phyloP scores from a whole-genome alignment of 2,888 invertebrate species.

The Drosophila buzzatii region DNA sequence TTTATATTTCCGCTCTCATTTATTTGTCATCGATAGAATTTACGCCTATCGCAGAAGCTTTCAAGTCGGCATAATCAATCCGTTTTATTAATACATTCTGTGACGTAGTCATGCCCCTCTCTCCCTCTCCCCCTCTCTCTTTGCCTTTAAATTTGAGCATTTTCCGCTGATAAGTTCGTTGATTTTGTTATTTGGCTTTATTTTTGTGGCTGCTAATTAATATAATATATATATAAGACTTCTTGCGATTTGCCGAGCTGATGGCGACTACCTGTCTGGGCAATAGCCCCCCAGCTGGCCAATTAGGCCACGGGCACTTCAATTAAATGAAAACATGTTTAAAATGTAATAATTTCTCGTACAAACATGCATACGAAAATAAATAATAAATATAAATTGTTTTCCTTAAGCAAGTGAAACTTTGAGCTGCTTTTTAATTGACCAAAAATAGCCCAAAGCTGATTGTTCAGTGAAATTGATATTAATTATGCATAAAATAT shows the following conservation, averaged over 20 bases:
- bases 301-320: constrained; percentile 26
- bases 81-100: background rate
- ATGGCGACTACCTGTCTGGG: constrained; percentile 8
- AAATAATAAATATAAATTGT: background rate
- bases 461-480: background rate
- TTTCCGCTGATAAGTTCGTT: constrained; percentile 27
- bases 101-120: background rate
- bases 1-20: background rate
- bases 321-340: constrained; percentile 39
- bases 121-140: background rate
- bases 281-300: constrained; percentile 12
- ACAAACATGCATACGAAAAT: background rate
- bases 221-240: constrained; percentile 25
- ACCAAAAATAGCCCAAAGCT: background rate
- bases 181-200: constrained; percentile 12
- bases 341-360: constrained; percentile 4
- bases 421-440: background rate
- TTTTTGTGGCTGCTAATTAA: constrained; percentile 48
- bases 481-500: background rate
- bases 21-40: background rate
- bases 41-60: background rate
- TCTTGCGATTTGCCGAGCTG: constrained; percentile 39
- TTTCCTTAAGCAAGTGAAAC: background rate
- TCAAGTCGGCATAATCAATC: background rate
- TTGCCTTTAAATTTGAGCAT: background rate